Evolutionary conservation across 2,797 vertebrate species (phyloP), one percentile per base, ranked within the genome.

Genomic region (Anguilla anguilla): DNA sequence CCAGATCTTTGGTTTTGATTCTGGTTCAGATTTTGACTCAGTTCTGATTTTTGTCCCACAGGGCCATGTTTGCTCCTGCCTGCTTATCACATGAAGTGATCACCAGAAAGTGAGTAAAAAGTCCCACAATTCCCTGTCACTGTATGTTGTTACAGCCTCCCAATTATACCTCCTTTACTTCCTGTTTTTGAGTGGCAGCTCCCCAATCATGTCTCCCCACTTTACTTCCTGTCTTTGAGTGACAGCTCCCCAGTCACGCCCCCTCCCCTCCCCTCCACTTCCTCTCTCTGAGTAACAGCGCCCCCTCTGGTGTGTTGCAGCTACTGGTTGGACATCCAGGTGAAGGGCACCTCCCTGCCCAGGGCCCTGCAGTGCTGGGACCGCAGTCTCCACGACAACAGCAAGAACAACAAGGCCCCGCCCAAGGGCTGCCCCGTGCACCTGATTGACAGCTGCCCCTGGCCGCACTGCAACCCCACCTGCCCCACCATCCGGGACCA

Each of bases 401-500:
- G 96, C 94, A 96, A 95, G 90, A 97, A 97, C 77, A 91, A 96
- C 95, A 97, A 97, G 88, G 92, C 95, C 13, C 96, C 97, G 0
- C 94, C 97, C 91, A 98, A 98, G 90, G 97, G 97, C 87, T 99
- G 98, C 90, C 98, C 98, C 0, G 91, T 98, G 81, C 98, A 98
- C 85, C 93, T 99, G 93, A 98, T 99, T 25, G 98, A 99, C 97
- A 98, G 97, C 95, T 99, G 98, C 88, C 98, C 98, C 0, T 99
- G 98, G 98, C 98, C 98, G 6, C 98, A 99, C 94, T 99, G 98
- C 95, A 99, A 99, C 94, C 98, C 98, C 87, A 97, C 98, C 0
- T 99, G 98, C 93, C 98, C 98, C 87, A 97, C 97, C 19, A 96
- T 99, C 94, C 95, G 98, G 89, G 98, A 99, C 96, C 98, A 98